Evolutionary conservation across 1,140 invertebrate genomes (phyloP).

Genomic region (Subanguina moxae): DNA sequence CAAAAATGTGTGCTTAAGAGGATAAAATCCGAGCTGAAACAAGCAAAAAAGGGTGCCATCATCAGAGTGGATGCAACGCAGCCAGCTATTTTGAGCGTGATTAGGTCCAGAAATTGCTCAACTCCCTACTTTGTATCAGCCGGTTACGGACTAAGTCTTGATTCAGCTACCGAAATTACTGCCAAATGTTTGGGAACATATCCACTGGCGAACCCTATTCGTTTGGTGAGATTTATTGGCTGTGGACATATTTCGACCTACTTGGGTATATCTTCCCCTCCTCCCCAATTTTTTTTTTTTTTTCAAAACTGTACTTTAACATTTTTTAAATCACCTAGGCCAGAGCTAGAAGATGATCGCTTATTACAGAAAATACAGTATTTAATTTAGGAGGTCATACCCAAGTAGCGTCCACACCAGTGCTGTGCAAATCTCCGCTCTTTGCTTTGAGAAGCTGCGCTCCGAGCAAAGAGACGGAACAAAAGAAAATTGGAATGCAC

Average conservation of each 20-base stretch:
- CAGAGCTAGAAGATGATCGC: no score
- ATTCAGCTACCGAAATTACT: neutral
- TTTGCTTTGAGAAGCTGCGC: no score
- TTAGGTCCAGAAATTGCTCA: neutral
- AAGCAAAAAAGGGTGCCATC: neutral
- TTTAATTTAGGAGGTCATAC: constrained; percentile 8
- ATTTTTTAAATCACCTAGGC: no score
- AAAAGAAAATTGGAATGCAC: no score
- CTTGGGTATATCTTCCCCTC: no score
- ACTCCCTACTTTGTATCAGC: neutral
- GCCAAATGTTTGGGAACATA: neutral
- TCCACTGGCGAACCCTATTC: neutral
- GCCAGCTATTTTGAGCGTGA: neutral
- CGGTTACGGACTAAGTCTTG: neutral
- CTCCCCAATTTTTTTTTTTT: no score
- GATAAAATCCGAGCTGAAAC: neutral
- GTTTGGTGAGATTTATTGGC: neutral
- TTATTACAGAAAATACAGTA: constrained; percentile 5
- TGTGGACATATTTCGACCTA: no score
- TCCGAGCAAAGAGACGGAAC: no score
- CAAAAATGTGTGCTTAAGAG: neutral
- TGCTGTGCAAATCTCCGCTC: constrained; percentile 1
- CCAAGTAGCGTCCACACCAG: neutral
- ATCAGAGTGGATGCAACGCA: neutral
- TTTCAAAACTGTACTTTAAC: no score